Conservation (phyloP, 2,888 invertebrate genomes). For the Dione juno region DNA sequence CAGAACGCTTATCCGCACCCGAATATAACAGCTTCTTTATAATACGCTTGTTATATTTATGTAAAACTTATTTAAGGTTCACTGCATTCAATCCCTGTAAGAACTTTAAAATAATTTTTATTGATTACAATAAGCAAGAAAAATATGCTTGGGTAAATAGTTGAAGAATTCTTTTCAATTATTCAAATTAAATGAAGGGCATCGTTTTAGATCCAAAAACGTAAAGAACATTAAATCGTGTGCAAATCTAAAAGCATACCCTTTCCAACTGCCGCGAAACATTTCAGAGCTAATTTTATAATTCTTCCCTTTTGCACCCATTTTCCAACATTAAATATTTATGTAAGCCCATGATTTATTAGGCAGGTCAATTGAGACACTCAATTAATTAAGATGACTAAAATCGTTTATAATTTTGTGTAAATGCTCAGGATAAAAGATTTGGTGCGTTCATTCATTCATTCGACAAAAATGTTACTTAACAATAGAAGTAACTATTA, state of each 20-base stretch:
- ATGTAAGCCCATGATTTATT: conserved; percentile 68
- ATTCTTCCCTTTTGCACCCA: conserved; percentile 78
- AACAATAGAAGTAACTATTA: conserved; percentile 66
- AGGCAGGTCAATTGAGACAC: conserved; percentile 64
- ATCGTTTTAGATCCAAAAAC: neutral
- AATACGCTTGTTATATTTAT: conserved; percentile 24
- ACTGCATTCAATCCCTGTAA: neutral
- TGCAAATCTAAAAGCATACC: conserved; percentile 68
- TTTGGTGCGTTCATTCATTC: conserved; percentile 34
- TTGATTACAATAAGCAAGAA: neutral
- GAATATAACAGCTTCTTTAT: conserved; percentile 59
- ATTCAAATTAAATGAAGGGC: neutral
- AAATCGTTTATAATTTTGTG: conserved; percentile 40
- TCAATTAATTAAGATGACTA: conserved; percentile 54
- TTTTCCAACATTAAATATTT: conserved; percentile 79
- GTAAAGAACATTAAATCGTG: conserved; percentile 48
- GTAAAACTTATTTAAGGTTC: conserved; percentile 32
- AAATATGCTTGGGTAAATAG: neutral
- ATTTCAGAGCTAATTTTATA: conserved; percentile 78
- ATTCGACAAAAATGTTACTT: conserved; percentile 44
- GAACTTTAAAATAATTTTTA: neutral
- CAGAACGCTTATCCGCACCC: conserved; percentile 70
- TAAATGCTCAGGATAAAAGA: conserved; percentile 31
- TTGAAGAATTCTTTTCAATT: neutral
- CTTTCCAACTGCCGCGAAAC: conserved; percentile 71